Evolutionary conservation across 2,113 vertebrate species (phyloP).

Genomic region (Coregonus clupeaformis): DNA sequence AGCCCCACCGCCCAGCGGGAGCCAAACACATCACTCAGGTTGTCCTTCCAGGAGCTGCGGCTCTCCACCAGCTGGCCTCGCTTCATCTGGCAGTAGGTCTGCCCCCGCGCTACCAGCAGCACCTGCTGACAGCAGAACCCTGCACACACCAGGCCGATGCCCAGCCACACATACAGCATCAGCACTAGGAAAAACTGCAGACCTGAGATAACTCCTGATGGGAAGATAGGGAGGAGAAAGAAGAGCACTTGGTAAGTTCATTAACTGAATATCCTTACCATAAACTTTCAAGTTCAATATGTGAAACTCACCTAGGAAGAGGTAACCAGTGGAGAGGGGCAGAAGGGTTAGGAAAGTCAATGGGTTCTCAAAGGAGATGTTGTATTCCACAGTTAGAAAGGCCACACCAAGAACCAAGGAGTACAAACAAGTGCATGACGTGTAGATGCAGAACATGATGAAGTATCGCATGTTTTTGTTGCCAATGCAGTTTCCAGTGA

Average conservation of each 20-base stretch:
- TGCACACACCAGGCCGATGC: constrained; percentile 88
- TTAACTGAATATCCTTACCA: no score
- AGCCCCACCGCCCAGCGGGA: constrained; percentile 77
- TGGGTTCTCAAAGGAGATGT: constrained; percentile 90
- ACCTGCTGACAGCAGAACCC: constrained; percentile 98
- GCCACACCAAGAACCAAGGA: constrained; percentile 91
- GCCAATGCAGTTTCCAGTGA: constrained; percentile 97
- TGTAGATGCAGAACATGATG: constrained; percentile 96
- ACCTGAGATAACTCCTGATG: constrained; percentile 86
- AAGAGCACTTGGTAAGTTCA: not conserved
- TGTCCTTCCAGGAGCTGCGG: constrained; percentile 82
- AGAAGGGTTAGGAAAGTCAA: constrained; percentile 94
- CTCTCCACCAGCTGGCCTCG: constrained; percentile 77
- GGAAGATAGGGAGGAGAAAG: constrained; percentile 1
- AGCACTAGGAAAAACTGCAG: constrained; percentile 94
- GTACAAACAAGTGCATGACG: constrained; percentile 90
- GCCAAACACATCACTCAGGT: constrained; percentile 80
- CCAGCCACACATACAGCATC: constrained; percentile 98
- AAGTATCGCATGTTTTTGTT: constrained; percentile 97
- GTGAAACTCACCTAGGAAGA: constrained; percentile 89
- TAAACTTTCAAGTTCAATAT: not conserved
- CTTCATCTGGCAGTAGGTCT: constrained; percentile 89
- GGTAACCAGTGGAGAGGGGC: constrained; percentile 90
- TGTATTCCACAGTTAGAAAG: constrained; percentile 88
- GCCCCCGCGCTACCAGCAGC: constrained; percentile 89